Evolutionary conservation across 2,797 vertebrate genomes (phyloP).

Genomic region (Yasuhikotakia modesta): DNA sequence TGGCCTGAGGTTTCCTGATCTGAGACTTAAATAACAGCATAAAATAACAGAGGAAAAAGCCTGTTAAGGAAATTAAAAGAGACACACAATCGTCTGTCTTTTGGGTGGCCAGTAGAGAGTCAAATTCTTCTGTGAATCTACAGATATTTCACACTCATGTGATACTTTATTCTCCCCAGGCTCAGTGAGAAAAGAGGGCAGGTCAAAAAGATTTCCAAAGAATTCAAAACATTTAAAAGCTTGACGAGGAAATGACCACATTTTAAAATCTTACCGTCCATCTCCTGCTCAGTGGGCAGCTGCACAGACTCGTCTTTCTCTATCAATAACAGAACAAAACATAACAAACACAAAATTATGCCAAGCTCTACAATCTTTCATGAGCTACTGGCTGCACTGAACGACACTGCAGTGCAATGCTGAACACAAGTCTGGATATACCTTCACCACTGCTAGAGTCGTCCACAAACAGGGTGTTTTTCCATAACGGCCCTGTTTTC

Average conservation of each 20-base stretch:
- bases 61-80: not conserved
- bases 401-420: not conserved
- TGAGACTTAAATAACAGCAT: not conserved
- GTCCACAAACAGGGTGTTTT: conserved; percentile 3
- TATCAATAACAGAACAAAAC: conserved; percentile 16
- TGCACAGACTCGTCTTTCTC: conserved; percentile 33
- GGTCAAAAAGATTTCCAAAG: not conserved
- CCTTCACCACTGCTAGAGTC: conserved; percentile 52
- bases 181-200: not conserved
- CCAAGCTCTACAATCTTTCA: too few species aligned
- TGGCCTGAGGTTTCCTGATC: conserved; percentile 66
- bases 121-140: conserved; percentile 8
- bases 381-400: too few species aligned
- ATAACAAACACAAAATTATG: too few species aligned
- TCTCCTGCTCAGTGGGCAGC: not conserved
- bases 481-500: conserved; percentile 50
- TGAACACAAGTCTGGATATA: not conserved
- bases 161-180: not conserved
- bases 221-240: not conserved
- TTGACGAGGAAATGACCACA: too few species aligned
- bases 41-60: not conserved
- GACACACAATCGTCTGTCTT: conserved; percentile 18
- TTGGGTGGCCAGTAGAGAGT: conserved; percentile 31
- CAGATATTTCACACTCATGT: not conserved
- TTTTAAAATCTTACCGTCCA: not conserved